phyloP scores from a whole-genome alignment of 2,113 vertebrate species.

The Phrynosoma blainvillii region DNA sequence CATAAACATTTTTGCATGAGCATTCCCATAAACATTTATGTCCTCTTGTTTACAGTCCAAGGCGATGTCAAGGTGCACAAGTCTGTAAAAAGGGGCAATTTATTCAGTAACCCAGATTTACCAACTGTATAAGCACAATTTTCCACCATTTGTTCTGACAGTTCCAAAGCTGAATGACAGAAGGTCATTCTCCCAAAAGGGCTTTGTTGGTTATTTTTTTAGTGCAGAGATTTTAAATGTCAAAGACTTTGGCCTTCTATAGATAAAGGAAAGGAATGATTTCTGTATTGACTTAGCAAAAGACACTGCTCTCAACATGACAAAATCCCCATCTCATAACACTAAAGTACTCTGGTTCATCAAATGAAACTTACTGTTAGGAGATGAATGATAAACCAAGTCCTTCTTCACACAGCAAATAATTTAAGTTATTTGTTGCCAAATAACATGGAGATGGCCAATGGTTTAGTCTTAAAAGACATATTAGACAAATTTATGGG shows the following conservation, averaged over 20 bases:
- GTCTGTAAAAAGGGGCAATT: background rate
- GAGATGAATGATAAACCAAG: background rate
- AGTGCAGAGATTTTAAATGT: conserved; percentile 13
- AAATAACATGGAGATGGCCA: background rate
- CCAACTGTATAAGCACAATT: background rate
- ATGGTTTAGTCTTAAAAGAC: background rate
- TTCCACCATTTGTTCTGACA: background rate
- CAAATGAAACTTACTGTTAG: background rate
- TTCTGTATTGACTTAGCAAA: background rate
- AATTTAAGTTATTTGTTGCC: background rate
- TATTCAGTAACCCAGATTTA: background rate
- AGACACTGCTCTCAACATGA: background rate
- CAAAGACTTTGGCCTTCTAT: background rate
- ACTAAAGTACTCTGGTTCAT: background rate
- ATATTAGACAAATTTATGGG: too few relatives aligned
- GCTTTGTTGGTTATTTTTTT: conserved; percentile 5
- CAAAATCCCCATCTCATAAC: background rate
- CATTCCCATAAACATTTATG: background rate
- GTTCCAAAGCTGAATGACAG: background rate
- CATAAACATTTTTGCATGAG: background rate
- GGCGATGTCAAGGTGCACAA: background rate
- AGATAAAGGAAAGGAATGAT: background rate
- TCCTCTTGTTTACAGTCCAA: background rate
- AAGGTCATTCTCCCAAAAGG: background rate
- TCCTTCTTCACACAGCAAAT: background rate